Evolutionary conservation across 2,888 invertebrate species (phyloP), one percentile per base, ranked within the genome.

Genomic region (Platypus cylindrus): DNA sequence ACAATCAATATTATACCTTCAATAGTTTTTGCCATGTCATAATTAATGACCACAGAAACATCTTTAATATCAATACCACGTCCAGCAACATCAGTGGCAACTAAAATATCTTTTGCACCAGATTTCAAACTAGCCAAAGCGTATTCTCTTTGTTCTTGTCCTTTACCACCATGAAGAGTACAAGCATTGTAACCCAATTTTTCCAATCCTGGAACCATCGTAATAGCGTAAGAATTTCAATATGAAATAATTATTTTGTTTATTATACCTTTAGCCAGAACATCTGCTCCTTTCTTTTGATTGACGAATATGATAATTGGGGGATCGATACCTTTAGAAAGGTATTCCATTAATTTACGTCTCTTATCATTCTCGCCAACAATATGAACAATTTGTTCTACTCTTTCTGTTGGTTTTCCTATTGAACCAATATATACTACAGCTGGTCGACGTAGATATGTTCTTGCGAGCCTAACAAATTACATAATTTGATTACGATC

Each of bases 41-140:
- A 99, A 63, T 99, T 99, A 51, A 99, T 90, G 43, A 99, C 98
- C 65, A 98, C 73, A 5, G 95, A 93, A 2, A 99, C 98, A 61
- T 99, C 97, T 60, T 98, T 97, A 58, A 99, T 97, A 58, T 99
- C 98, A 48, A 99, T 98, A 87, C 98, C 98, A 73, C 98, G 84
- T 48, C 98, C 98, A 47, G 98, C 98, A 1, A 99, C 98, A 63
- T 99, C 97, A 1, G 98, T 99, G 1, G 98, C 98, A 24, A 99
- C 98, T 49, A 99, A 66, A 55, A 99, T 98, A 58, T 99, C 95
- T 61, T 97, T 97, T 1, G 84, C 75, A 3, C 97, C 97, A 34
- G 81, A 78, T 61, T 99, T 99, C 43, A 99, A 78, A 60, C 91
- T 85, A 4, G 93, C 89, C 57, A 99, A 67, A 9, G 98, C 98